Base-by-base conservation (phyloP, 2,888 invertebrate species). In the Cheilosia urbana region DNA sequence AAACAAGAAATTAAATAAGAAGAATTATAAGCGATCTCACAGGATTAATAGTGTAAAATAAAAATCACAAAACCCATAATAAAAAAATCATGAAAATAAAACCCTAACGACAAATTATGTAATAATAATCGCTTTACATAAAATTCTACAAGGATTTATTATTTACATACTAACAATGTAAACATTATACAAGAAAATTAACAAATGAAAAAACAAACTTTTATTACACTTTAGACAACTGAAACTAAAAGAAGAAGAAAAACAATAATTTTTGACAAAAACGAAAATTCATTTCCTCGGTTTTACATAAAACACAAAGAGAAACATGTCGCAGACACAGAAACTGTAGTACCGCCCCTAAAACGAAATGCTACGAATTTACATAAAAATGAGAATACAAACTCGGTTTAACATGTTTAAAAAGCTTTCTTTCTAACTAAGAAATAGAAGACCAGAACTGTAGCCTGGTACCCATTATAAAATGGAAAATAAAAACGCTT, bases 401-500 rank as follows among this genome's bases (percentile, higher is more conserved):
- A 72, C 53, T 68, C 42, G 45, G 34, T 65, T 63, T 58, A 53
- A 60, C 7, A 42, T 30, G 15, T 37, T 71, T 13, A 79, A 87
- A 89, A 68, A 68, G 85, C 90, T 88, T 88, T 88, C 88, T 88
- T 89, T 89, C 3, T 89, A 89, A 89, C 89, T 89, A 87, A 85
- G 87, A 88, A 88, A 88, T 5, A 51, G 21, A 24, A 51, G 21
- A 3, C 4, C 13, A 13, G 21, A 51, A 51, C 83, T 72, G 89
- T 90, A 90, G 90, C 88, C 88, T 89, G 90, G 89, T 88, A 88
- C 89, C 90, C 89, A 89, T 88, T 82, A 62, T 45, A 34, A 27
- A 66, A 42, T 13, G 17, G 34, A 6, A 40, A 65, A 82, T 7
- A 77, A 53, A 75, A 19, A 71, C 73, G 73, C 73, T 66, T 68